Conservation (phyloP, 2,888 invertebrate species). For the Rhamphomyia laevipes region DNA sequence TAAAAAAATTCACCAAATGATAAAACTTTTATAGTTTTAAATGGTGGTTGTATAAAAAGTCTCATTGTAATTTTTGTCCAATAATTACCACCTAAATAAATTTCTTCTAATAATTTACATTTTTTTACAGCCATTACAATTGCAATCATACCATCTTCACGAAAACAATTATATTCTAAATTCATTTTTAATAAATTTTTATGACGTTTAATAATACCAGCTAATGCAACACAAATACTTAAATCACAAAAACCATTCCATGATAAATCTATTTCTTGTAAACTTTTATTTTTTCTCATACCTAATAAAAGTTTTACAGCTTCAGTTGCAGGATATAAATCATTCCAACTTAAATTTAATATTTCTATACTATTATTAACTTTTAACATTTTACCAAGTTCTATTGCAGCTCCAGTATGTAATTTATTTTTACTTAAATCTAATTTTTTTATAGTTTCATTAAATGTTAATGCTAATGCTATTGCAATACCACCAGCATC, state of each 20-base stretch:
- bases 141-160: background rate
- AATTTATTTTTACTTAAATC: conserved; percentile 12
- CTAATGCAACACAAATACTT: conserved; percentile 1
- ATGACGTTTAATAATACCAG: conserved; percentile 1
- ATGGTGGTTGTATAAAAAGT: conserved; percentile 1
- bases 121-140: conserved; percentile 4
- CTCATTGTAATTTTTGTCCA: background rate
- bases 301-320: background rate
- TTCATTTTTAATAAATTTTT: conserved; percentile 3
- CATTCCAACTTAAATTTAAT: conserved; percentile 13
- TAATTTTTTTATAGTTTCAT: conserved; percentile 5
- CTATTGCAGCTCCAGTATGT: background rate
- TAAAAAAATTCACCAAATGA: conserved; percentile 9
- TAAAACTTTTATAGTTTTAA: conserved; percentile 4
- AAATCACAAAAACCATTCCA: conserved; percentile 14
- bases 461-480: conserved; percentile 2
- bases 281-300: conserved; percentile 4
- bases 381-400: conserved; percentile 3
- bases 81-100: conserved; percentile 12
- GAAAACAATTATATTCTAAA: conserved; percentile 10
- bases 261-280: conserved; percentile 11
- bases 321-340: conserved; percentile 8
- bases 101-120: conserved; percentile 6
- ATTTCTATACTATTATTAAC: conserved; percentile 3
- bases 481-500: conserved; percentile 12